Evolutionary conservation across 1,140 invertebrate genomes (phyloP).

Genomic region (Drosophila kurseongensis): DNA sequence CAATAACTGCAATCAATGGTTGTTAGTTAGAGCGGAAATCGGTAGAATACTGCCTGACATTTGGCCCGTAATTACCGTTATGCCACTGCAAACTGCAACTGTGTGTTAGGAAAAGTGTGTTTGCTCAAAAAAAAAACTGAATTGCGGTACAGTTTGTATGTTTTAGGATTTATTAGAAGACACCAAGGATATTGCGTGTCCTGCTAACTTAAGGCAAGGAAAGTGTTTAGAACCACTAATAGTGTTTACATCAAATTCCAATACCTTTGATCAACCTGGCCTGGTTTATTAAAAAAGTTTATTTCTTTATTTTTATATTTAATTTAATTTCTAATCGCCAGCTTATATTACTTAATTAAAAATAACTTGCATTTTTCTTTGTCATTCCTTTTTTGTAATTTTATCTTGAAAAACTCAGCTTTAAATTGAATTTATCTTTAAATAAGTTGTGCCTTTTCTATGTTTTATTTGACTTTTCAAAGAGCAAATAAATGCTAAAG

Average conservation of each 20-base stretch:
- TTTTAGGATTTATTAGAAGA: constrained; percentile 18
- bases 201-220: constrained; percentile 7
- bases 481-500: not conserved
- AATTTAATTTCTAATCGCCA: no score
- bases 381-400: no score
- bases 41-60: constrained; percentile 66
- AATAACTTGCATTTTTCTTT: no score
- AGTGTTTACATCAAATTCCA: constrained; percentile 4
- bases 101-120: constrained; percentile 43
- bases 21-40: constrained; percentile 76
- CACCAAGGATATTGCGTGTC: constrained; percentile 18
- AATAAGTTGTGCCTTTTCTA: no score
- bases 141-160: constrained; percentile 5
- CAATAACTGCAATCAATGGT: constrained; percentile 77
- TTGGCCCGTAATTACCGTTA: constrained; percentile 74
- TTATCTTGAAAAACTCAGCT: no score
- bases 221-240: constrained; percentile 10
- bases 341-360: no score
- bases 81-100: constrained; percentile 51
- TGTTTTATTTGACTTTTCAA: no score
- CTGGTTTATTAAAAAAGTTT: not conserved
- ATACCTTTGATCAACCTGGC: no score
- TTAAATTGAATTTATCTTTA: no score
- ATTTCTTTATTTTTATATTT: no score
- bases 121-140: constrained; percentile 41